Evolutionary conservation across 2,113 vertebrate genomes (phyloP).

Genomic region (Charina bottae): DNA sequence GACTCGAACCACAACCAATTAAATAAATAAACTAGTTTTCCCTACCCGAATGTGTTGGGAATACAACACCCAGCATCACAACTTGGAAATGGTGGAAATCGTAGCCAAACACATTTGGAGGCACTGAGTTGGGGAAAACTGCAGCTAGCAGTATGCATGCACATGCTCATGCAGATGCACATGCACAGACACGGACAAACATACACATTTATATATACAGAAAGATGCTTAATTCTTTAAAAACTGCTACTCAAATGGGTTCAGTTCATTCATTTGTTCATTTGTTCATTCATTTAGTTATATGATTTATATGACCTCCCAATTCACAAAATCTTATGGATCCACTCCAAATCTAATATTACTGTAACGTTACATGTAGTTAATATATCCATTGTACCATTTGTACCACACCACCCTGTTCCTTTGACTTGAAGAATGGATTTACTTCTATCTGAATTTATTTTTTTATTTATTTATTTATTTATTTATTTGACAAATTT

Average conservation of each 20-base stretch:
- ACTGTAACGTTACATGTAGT: constrained; percentile 39
- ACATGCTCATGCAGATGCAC: background rate
- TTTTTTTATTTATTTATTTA: too few species aligned
- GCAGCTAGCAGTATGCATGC: background rate
- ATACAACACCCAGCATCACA: background rate
- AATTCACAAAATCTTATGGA: constrained; percentile 24
- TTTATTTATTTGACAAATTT: too few species aligned
- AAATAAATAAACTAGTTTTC: constrained; percentile 60
- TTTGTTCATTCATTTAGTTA: background rate
- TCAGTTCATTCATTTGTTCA: background rate
- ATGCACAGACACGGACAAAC: background rate
- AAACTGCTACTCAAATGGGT: constrained; percentile 14
- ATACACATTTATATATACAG: background rate
- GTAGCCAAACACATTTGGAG: background rate
- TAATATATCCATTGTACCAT: constrained; percentile 38
- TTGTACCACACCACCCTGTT: constrained; percentile 50
- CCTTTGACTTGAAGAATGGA: constrained; percentile 38
- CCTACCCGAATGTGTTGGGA: background rate
- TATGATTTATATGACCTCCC: background rate
- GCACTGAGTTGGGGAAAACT: background rate
- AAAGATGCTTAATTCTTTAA: constrained; percentile 45
- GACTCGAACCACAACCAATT: constrained; percentile 46
- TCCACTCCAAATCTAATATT: constrained; percentile 55
- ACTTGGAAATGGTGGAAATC: background rate
- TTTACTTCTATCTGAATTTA: background rate